phyloP scores from a whole-genome alignment of 1,140 invertebrate species.

The Laupala kohalensis region DNA sequence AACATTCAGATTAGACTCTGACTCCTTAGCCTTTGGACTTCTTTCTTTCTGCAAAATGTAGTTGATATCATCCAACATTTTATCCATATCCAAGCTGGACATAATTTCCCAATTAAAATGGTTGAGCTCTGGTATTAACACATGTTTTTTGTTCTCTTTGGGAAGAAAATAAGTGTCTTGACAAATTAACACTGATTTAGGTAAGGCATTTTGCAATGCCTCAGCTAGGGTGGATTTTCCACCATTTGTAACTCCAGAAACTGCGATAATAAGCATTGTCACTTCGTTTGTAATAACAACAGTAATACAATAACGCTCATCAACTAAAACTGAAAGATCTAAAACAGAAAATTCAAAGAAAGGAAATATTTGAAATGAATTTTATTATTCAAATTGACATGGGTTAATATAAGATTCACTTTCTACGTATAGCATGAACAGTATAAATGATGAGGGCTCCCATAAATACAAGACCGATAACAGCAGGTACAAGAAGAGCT shows the following conservation, averaged over 20 bases:
- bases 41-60: slow-evolving; percentile 22
- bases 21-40: neutral
- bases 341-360: neutral
- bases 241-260: slow-evolving; percentile 63
- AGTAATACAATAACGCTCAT: neutral
- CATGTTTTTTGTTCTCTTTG: slow-evolving; percentile 49
- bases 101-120: slow-evolving; percentile 69
- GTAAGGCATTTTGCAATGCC: slow-evolving; percentile 36
- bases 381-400: too few species aligned
- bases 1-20: neutral
- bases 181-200: slow-evolving; percentile 42
- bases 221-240: slow-evolving; percentile 64
- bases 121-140: slow-evolving; percentile 45
- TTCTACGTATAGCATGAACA: slow-evolving; percentile 18
- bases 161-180: slow-evolving; percentile 70
- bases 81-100: slow-evolving; percentile 57
- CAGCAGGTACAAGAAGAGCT: slow-evolving; percentile 42
- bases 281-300: neutral
- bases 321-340: neutral
- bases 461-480: slow-evolving; percentile 45
- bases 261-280: slow-evolving; percentile 48
- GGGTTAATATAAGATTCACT: too few species aligned
- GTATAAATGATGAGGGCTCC: slow-evolving; percentile 50
- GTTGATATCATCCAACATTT: slow-evolving; percentile 45
- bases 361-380: neutral